Conservation (phyloP, 2,113 vertebrate species). For the Rhizomys pruinosus region DNA sequence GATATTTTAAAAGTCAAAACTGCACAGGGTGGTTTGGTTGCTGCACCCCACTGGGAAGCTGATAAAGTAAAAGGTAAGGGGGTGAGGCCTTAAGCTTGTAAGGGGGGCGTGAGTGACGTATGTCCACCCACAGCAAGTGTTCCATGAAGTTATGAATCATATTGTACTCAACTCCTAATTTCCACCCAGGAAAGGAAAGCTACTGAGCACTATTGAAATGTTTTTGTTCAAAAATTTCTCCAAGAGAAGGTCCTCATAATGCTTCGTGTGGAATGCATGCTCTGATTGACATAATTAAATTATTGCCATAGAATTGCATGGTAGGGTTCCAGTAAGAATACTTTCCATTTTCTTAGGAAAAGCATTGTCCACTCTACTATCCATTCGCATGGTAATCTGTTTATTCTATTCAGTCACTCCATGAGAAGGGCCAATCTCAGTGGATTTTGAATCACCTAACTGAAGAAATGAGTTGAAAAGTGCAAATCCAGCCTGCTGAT, state of each 20-base stretch:
- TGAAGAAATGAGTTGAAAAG: constrained; percentile 60
- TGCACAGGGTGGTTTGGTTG: constrained; percentile 33
- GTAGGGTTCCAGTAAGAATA: constrained; percentile 14
- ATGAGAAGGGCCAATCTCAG: constrained; percentile 6
- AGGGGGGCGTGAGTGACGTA: constrained; percentile 59
- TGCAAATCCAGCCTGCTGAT: constrained; percentile 52
- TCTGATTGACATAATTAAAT: constrained; percentile 67
- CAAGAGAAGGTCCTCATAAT: constrained; percentile 18
- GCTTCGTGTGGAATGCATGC: constrained; percentile 56
- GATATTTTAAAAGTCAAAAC: constrained; percentile 55
- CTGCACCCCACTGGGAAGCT: constrained; percentile 49
- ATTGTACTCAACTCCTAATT: constrained; percentile 60
- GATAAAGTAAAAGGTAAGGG: constrained; percentile 67
- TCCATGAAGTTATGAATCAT: constrained; percentile 72
- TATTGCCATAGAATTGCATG: constrained; percentile 42
- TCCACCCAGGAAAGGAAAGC: constrained; percentile 60
- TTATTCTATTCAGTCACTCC: constrained; percentile 51
- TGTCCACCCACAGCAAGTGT: constrained; percentile 73
- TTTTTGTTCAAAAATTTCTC: constrained; percentile 70
- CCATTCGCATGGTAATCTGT: not conserved
- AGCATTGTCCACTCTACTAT: not conserved
- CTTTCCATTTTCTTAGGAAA: constrained; percentile 13
- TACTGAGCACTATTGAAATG: constrained; percentile 43
- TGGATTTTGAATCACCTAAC: constrained; percentile 58
- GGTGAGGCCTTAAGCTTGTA: constrained; percentile 44